Base-by-base conservation (phyloP, 2,113 vertebrate species). In the Rhabdornis inornatus region DNA sequence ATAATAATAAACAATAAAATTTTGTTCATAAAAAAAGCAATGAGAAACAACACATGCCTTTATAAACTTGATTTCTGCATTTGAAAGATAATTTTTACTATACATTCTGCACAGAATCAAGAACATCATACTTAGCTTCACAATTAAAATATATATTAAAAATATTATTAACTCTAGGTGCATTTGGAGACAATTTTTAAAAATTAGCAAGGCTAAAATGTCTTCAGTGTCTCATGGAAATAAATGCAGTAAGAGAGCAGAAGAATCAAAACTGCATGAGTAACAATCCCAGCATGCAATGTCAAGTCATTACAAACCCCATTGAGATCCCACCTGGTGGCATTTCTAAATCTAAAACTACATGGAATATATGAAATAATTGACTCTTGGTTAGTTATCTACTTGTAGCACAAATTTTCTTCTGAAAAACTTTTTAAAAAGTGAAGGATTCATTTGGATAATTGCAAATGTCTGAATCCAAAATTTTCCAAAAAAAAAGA, bases 341-440 rank as follows among this genome's bases (percentile, higher is more conserved):
- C 71, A 93, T 71, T 90, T 77, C 42, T 94, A 96, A 79, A 71
- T 87, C 66, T 83, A 75, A 94, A 65, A 66, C 77, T 91, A 93
- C 86, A 90, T 72, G 93, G 77, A 96, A 93, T 94, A 92, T 95
- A 96, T 90, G 42, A 95, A 96, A 95, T 91, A 96, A 96, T 93
- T 94, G 83, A 76, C 78, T 95, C 61, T 65, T 65, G 20, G 19
- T 64, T 87, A 63, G 39, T 90, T 95, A 94, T 96, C 87, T 94
- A 84, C 87, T 95, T 93, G 86, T 44, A 86, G 44, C 9, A 92
- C 52, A 68, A 33, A 49, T 69, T 94, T 96, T 69, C 27, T 74
- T 82, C 71, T 93, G 42, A 96, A 96, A 94, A 55, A 11, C n/a
- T 89, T 94, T 57, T 95, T 27, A 20, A 78, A 79, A 83, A 78